These are phyloP conservation scores for Watsonalla cultraria DNA, from an alignment of 2,888 invertebrate genomes.

Conservation along the genomic window DNA sequence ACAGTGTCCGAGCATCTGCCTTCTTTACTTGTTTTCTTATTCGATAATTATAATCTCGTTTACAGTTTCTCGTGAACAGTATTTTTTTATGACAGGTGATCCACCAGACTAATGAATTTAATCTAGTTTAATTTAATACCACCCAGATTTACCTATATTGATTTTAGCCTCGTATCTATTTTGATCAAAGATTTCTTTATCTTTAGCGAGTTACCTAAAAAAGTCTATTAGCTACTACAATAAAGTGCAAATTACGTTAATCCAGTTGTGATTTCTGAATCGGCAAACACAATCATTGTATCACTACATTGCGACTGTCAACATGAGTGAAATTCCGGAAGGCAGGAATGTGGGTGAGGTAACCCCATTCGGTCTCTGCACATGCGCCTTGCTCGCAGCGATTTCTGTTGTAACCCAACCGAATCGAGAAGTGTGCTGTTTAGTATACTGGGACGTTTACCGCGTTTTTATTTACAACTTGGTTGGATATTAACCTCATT, in stretches of 20 bases:
- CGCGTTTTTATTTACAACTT: conserved; percentile 51
- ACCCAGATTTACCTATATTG: not conserved
- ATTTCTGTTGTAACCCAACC: conserved; percentile 61
- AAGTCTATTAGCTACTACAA: not conserved
- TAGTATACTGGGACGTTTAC: conserved; percentile 35
- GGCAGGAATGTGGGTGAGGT: conserved; percentile 72
- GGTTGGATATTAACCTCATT: conserved; percentile 62
- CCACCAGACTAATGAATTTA: not conserved
- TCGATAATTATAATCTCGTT: no score
- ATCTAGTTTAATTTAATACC: not conserved
- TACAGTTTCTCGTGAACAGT: no score
- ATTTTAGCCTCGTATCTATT: not conserved
- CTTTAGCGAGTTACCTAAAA: not conserved
- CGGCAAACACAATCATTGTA: conserved; percentile 47
- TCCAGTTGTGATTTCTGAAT: conserved; percentile 27
- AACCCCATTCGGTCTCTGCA: conserved; percentile 65
- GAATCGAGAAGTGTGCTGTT: conserved; percentile 43
- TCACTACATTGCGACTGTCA: conserved; percentile 54
- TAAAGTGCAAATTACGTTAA: conserved; percentile 15
- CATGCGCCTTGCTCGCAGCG: conserved; percentile 62
- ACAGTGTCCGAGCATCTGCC: not conserved
- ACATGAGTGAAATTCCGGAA: conserved; percentile 72
- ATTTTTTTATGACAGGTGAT: not conserved
- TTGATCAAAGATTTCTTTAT: not conserved
- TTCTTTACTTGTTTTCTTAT: not conserved